Conservation (phyloP, 2,797 vertebrate species). For the Intellagama lesueurii region DNA sequence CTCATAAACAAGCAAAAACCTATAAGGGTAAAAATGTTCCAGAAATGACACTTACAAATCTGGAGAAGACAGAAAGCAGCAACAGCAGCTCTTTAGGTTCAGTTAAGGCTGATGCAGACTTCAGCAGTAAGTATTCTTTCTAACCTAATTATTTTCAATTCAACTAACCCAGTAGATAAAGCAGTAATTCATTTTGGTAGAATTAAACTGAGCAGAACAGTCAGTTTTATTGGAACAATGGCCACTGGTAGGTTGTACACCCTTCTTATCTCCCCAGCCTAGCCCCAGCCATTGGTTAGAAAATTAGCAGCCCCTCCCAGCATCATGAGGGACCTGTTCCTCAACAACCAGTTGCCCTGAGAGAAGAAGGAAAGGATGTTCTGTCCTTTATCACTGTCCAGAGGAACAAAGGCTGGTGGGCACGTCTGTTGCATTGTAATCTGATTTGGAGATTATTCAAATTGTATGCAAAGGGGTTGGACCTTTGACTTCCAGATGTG, state of each 20-base stretch:
- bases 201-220: too few species aligned
- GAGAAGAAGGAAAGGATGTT: too few species aligned
- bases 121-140: slow-evolving; percentile 79
- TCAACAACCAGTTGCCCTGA: neutral
- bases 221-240: too few species aligned
- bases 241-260: too few species aligned
- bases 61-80: slow-evolving; percentile 77
- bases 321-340: neutral
- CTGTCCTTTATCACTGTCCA: neutral
- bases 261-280: neutral
- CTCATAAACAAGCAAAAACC: slow-evolving; percentile 53
- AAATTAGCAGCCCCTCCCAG: neutral
- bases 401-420: neutral
- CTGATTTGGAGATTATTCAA: neutral
- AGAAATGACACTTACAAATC: slow-evolving; percentile 65
- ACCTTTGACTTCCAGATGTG: neutral
- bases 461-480: neutral
- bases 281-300: too few species aligned
- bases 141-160: neutral
- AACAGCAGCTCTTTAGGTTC: slow-evolving; percentile 83
- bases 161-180: neutral
- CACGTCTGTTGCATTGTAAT: neutral
- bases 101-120: slow-evolving; percentile 82
- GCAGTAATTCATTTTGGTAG: too few species aligned
- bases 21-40: slow-evolving; percentile 66